Evolutionary conservation across 2,888 invertebrate genomes (phyloP).

Genomic region (Muschampia staudingeri): DNA sequence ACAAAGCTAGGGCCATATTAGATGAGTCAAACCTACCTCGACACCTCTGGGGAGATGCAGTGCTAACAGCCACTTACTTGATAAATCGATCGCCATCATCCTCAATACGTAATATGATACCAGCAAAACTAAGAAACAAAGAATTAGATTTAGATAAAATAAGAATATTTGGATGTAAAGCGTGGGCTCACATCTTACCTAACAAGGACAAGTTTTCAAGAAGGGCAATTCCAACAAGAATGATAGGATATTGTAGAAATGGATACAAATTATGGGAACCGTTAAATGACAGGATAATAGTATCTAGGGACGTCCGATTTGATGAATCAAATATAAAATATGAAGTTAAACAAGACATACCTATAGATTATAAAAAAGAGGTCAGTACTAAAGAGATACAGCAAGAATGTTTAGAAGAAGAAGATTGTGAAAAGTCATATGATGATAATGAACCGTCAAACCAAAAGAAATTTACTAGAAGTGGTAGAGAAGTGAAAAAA

Average conservation of each 20-base stretch:
- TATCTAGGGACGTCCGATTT: conserved; percentile 52
- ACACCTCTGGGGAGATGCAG: conserved; percentile 61
- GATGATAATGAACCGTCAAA: neutral
- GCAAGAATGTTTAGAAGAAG: no score
- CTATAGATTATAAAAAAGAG: no score
- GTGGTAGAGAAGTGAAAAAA: neutral
- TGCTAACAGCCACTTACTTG: conserved; percentile 52
- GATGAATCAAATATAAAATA: no score
- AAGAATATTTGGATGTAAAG: conserved; percentile 53
- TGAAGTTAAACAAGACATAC: no score
- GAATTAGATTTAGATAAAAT: conserved; percentile 31
- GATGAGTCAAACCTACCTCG: conserved; percentile 49
- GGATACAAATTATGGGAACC: conserved; percentile 56
- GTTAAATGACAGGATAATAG: conserved; percentile 37
- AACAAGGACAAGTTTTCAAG: conserved; percentile 45
- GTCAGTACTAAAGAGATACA: no score
- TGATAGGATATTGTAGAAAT: conserved; percentile 52
- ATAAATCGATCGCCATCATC: conserved; percentile 42
- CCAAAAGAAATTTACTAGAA: neutral
- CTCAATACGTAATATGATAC: conserved; percentile 15
- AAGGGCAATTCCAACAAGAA: conserved; percentile 51
- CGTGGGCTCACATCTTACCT: conserved; percentile 50
- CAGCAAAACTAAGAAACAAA: conserved; percentile 17
- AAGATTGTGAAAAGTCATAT: no score
- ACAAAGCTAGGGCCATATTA: conserved; percentile 54